Evolutionary conservation across 2,888 invertebrate genomes (phyloP).

Genomic region (Stenolophus ochropezus): DNA sequence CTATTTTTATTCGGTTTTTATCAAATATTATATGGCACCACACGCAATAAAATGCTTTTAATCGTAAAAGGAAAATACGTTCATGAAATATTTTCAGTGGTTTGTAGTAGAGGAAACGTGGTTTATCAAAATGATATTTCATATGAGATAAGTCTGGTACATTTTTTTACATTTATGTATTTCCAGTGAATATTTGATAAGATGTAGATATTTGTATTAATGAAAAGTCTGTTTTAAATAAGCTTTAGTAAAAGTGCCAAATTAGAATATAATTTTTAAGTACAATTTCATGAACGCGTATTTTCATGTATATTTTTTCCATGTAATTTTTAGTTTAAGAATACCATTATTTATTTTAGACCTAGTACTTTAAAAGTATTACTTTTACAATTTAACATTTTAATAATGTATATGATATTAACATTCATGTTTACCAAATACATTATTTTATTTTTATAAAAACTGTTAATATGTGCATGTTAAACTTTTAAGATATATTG

Average conservation of each 20-base stretch:
- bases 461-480: neutral
- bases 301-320: conserved; percentile 3
- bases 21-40: conserved; percentile 11
- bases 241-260: conserved; percentile 22
- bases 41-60: neutral
- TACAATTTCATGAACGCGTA: conserved; percentile 1
- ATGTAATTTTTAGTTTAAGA: neutral
- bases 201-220: neutral
- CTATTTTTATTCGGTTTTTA: neutral
- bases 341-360: conserved; percentile 24
- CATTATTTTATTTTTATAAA: conserved; percentile 12
- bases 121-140: conserved; percentile 20
- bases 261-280: conserved; percentile 1
- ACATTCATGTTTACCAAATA: conserved; percentile 25
- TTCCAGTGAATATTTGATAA: neutral
- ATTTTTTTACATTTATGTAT: neutral
- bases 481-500: neutral
- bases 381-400: conserved; percentile 18
- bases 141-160: neutral
- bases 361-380: neutral
- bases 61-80: conserved; percentile 12
- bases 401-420: conserved; percentile 16
- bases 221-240: neutral
- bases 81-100: conserved; percentile 24
- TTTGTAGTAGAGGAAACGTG: conserved; percentile 5